Evolutionary conservation across 1,140 invertebrate genomes (phyloP).

Genomic region (Eumaeus atala): DNA sequence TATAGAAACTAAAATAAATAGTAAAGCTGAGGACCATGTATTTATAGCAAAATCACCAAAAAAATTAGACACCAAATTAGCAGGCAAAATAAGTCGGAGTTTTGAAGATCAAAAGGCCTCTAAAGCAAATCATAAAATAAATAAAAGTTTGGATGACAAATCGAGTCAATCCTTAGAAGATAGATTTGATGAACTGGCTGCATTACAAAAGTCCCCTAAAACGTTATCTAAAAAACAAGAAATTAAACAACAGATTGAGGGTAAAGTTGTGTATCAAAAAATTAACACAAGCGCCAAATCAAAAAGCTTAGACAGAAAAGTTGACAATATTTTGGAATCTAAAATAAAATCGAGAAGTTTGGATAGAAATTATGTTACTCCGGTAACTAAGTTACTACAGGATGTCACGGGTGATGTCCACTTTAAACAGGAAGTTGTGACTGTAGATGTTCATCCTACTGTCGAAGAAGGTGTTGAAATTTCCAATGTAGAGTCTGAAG

Average conservation of each 20-base stretch:
- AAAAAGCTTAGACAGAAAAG: conserved; percentile 75
- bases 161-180: conserved; percentile 76
- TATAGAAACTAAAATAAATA: conserved; percentile 78
- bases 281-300: conserved; percentile 73
- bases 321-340: conserved; percentile 63
- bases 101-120: conserved; percentile 77
- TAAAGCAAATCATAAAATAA: conserved; percentile 72
- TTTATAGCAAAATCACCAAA: conserved; percentile 82
- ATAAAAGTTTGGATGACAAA: conserved; percentile 77
- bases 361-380: conserved; percentile 71
- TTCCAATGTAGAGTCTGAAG: conserved; percentile 44
- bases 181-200: conserved; percentile 73
- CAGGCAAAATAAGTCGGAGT: conserved; percentile 79
- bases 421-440: conserved; percentile 70
- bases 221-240: conserved; percentile 77
- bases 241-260: conserved; percentile 77
- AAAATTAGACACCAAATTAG: conserved; percentile 78
- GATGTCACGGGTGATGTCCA: conserved; percentile 43
- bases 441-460: conserved; percentile 63
- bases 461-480: conserved; percentile 58
- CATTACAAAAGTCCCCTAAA: conserved; percentile 75
- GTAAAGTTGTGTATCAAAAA: conserved; percentile 75
- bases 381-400: conserved; percentile 36
- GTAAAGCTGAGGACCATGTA: conserved; percentile 78
- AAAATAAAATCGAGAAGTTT: conserved; percentile 78